Base-by-base conservation (phyloP, 2,797 vertebrate species). In the Yasuhikotakia modesta region DNA sequence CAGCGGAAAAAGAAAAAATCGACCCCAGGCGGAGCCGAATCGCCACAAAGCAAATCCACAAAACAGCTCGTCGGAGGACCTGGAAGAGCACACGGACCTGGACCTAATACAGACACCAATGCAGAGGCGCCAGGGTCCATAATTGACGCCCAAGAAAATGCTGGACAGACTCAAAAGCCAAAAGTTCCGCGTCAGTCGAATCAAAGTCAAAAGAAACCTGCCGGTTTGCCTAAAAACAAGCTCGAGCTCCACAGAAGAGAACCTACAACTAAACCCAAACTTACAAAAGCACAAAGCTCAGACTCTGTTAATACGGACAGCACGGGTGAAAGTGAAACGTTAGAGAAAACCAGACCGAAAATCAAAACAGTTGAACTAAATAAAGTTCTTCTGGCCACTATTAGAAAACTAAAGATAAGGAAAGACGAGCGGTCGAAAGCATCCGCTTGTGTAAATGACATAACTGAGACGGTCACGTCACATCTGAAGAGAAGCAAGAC, bases 341-440 rank as follows among this genome's bases (percentile, higher is more conserved):
- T 32, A 32, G 30, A 39, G 6, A 6, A 39, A 6, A 8, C 6
- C 35, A 39, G 35, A 39, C 4, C 11, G 22, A 11, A 58, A 4
- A 5, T 14, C 73, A 57, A 71, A 0, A 43, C 4, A 35, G 32
- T 77, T 2, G 12, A 77, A 43, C 35, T n/a, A 3, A 32, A 63
- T 19, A 24, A 32, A 4, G 1, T 85, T 16, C 89, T 92, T 0
- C 0, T 0, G 0, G 35, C 0, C 30, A 89, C 85, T 17, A 80
- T 92, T 19, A 11, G 81, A 0, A 84, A 82, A 3, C 0, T 92
- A 2, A 92, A 72, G 70, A 90, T 92, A 4, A 89, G 50, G 39
- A 83, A 0, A 50, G 0, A 0, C 0, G 67, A 86, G 0, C 85
- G 1, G 81, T 3, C 57, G 1, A 32, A 81, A 0, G 35, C 90